phyloP scores from a whole-genome alignment of 2,888 invertebrate genomes.

The Malthinus flaveolus region DNA sequence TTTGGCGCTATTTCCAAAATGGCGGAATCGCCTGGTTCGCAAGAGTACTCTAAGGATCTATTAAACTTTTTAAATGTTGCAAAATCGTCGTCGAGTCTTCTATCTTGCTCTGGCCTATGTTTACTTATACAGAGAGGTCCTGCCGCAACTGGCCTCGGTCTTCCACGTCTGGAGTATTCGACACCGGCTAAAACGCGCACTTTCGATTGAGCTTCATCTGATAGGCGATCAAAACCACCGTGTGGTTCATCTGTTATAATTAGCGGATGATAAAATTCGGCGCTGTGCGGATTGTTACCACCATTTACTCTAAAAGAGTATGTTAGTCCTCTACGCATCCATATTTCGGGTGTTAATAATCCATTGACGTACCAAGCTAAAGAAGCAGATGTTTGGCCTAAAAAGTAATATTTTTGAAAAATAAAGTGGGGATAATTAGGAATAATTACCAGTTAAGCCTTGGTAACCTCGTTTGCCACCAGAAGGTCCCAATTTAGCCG shows the following conservation, averaged over 20 bases:
- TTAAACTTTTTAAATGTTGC: conserved; percentile 83
- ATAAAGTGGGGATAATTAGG: background rate
- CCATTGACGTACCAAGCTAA: conserved; percentile 94
- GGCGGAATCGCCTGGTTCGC: conserved; percentile 73
- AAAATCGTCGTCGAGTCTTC: conserved; percentile 78
- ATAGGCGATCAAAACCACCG: conserved; percentile 79
- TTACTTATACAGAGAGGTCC: conserved; percentile 79
- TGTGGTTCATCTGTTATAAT: conserved; percentile 84
- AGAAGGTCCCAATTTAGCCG: conserved; percentile 81
- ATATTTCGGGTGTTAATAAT: conserved; percentile 82
- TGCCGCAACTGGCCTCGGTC: conserved; percentile 78
- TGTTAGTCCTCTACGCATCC: conserved; percentile 79
- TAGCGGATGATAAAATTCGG: conserved; percentile 85
- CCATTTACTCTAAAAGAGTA: conserved; percentile 83
- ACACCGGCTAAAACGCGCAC: conserved; percentile 79
- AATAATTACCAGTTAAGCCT: conserved; percentile 63
- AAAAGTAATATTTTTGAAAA: background rate
- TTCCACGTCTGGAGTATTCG: conserved; percentile 78
- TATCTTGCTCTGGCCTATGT: conserved; percentile 67
- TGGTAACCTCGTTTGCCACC: conserved; percentile 80
- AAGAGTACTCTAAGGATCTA: conserved; percentile 70
- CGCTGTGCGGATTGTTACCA: conserved; percentile 86
- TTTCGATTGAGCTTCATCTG: conserved; percentile 70
- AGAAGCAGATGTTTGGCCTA: conserved; percentile 69
- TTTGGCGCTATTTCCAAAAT: conserved; percentile 82